Evolutionary conservation across 1,140 invertebrate species (phyloP), one percentile per base, ranked within the genome.

Genomic region (Polypedilum vanderplanki): DNA sequence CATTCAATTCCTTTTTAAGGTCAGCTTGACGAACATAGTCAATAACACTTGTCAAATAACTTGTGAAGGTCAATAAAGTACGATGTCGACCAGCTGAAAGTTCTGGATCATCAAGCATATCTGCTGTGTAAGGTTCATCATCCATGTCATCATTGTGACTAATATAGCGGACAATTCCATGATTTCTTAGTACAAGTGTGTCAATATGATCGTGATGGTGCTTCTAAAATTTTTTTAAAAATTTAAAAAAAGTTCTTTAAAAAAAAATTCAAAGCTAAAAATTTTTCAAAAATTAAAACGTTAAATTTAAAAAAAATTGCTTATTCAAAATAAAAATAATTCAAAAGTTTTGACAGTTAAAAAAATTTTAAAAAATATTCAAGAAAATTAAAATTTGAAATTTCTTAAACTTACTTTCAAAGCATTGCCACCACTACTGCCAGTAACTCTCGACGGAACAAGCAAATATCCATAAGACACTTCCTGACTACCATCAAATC

Each of bases 11-110:
- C 83, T 96, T 97, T 81, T 98, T 98, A 75, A 99, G 84, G 84
- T 98, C 96, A n/a, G 94, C 93, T 24, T 96, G 95, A 79, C 94
- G 91, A 1, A 97, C 95, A 82, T 98, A 98, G 83, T 98, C 95
- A 78, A 98, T 98, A 18, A 98, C 93, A 1, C 96, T 98, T 10
- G 93, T 95, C 89, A 97, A 93, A 79, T 98, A 98, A 0, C 95
- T 96, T 1, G 94, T 92, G 81, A 98, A 98, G 2, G 94, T 96
- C n/a, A 98, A 85, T 12, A 97, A 83, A 9, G 95, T 98, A 76
- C 95, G 87, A 84, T 98, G 96, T 83, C 97, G 97, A 22, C 96
- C 96, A 65, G 95, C 95, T 78, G 96, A 94, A 15, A 98, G 84
- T 84, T 98, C 96, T 0, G 96, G 96, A 85, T 98, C 96, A 83